Percentiles rank a stretch among this genome's conserved stretches.
phyloP scores from a whole-genome alignment of 2,797 vertebrate genomes.

The Labeo calbasu region DNA sequence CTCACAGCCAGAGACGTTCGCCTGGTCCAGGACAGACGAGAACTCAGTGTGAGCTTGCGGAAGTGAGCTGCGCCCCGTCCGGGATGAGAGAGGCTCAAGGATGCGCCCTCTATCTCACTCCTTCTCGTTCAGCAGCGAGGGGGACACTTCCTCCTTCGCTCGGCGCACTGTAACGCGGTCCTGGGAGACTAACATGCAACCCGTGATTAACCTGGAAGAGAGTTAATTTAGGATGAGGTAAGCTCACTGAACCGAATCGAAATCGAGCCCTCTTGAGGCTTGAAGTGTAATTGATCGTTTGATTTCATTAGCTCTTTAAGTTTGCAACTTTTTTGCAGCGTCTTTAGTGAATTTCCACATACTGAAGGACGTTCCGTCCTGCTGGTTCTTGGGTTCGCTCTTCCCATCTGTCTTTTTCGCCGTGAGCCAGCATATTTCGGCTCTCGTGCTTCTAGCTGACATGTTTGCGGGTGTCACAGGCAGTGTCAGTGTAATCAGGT shows the following conservation, averaged over 20 bases:
- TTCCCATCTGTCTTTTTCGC: conserved; percentile 15
- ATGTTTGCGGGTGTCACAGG: conserved; percentile 48
- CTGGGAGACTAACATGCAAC: conserved; percentile 42
- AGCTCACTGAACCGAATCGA: conserved; percentile 12
- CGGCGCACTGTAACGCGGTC: conserved; percentile 41
- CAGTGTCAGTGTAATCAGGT: conserved; percentile 59
- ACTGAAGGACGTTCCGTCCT: conserved; percentile 7
- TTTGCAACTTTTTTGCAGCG: conserved; percentile 27
- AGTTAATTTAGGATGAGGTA: conserved; percentile 53
- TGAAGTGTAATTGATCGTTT: not conserved
- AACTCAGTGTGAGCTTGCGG: conserved; percentile 46
- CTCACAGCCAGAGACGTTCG: conserved; percentile 26
- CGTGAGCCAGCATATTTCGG: conserved; percentile 38
- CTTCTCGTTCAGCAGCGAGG: conserved; percentile 52
- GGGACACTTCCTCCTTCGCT: conserved; percentile 31
- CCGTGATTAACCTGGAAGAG: conserved; percentile 44
- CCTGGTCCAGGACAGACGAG: conserved; percentile 40
- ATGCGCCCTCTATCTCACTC: conserved; percentile 52
- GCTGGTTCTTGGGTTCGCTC: conserved; percentile 3
- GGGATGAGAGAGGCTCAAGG: conserved; percentile 55
- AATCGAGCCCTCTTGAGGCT: conserved; percentile 1
- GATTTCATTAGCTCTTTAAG: not conserved
- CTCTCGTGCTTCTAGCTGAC: conserved; percentile 30
- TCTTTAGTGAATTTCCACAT: conserved; percentile 7
- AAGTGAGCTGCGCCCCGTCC: conserved; percentile 55